Base-by-base conservation (phyloP, 1,140 invertebrate genomes). In the Lepidurus apus region DNA sequence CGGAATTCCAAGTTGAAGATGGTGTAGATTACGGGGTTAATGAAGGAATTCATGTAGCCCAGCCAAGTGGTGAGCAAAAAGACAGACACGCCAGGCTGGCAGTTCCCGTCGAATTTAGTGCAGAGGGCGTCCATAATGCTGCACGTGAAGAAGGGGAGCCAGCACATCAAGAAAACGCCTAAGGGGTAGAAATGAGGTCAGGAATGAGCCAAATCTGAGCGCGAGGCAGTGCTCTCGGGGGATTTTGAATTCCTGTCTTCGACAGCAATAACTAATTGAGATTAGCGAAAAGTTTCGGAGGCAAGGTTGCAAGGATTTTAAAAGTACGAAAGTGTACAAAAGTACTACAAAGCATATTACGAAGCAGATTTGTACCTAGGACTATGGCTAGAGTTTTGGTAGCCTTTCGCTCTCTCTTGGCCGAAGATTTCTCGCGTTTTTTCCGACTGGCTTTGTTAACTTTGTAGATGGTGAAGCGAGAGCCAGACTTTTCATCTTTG, bases 1-100 rank as follows among this genome's bases (percentile, higher is more conserved):
- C 98, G 89, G 87, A 99, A 99, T 86, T 99, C 98, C 5, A 95
- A 94, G 87, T 99, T 99, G 88, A 99, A 99, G 83, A 99, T 98
- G 65, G 98, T 99, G 86, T 99, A 99, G 85, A 99, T 99, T 80
- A 99, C 93, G 0, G 90, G 90, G 83, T 91, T 91, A 78, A 91
- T 85, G 77, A 86, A 90, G 80, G 88, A 97, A 88, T 99, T 99
- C 88, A 99, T 96, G 87, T 98, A 99, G 74, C 98, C 98, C 45
- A 99, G 88, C 98, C 98, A 99, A 1, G 97, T 98, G 80, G 95
- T 97, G 73, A 97, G 88, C 82, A 98, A 93, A 86, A 98, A 98
- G 11, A 92, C 92, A 1, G 92, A 92, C 47, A 96, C 90, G 10
- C 95, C 94, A 0, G 95, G 95, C 79, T 92, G 90, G 85, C 93